Conservation (phyloP, 2,113 vertebrate species). For the Pionites leucogaster region DNA sequence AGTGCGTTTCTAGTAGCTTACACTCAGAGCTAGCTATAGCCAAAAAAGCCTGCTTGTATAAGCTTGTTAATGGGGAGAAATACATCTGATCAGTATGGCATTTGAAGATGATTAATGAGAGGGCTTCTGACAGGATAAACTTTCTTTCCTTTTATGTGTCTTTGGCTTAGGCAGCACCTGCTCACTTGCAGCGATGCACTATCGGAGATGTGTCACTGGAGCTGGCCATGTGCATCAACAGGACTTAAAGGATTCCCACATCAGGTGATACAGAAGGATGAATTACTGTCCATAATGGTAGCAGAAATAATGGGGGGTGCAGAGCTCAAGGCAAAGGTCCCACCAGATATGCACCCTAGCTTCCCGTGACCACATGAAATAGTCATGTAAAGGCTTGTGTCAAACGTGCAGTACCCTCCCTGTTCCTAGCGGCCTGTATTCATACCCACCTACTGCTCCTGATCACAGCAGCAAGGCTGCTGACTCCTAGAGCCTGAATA, state of each 20-base stretch:
- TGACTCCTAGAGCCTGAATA: not conserved
- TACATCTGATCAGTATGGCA: slow-evolving; percentile 66
- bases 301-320: not conserved
- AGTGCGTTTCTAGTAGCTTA: slow-evolving; percentile 39
- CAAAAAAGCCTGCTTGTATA: slow-evolving; percentile 61
- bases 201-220: slow-evolving; percentile 66
- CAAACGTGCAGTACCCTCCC: not conserved
- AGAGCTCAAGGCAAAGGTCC: not conserved
- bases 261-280: not conserved
- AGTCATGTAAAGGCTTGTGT: not conserved
- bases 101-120: slow-evolving; percentile 81
- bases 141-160: slow-evolving; percentile 64
- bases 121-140: slow-evolving; percentile 59
- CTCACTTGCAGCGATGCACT: slow-evolving; percentile 38
- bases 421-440: not conserved
- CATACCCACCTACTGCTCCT: rapidly evolving
- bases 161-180: slow-evolving; percentile 69
- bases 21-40: slow-evolving; percentile 12
- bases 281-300: not conserved
- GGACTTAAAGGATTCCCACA: not conserved
- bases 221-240: not conserved
- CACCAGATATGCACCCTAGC: not conserved
- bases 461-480: not conserved
- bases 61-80: slow-evolving; percentile 74
- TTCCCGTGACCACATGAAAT: not conserved